These are phyloP conservation scores for Dinocampus coccinellae DNA, from an alignment of 2,888 invertebrate genomes.

Conservation along the genomic window DNA sequence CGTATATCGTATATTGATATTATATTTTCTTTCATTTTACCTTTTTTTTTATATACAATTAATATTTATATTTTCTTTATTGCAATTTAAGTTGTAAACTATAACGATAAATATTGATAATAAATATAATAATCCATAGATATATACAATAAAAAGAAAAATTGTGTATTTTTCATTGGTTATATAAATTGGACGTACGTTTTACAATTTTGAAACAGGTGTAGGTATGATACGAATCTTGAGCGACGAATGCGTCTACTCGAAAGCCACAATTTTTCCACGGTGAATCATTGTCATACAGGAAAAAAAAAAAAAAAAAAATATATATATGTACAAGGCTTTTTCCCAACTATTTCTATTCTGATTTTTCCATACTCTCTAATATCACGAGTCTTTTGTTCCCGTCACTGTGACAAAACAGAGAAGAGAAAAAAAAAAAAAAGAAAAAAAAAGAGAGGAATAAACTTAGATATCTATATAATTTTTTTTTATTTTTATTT, in stretches of 20 bases:
- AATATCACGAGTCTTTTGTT: background rate
- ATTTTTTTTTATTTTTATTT: background rate
- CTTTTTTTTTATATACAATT: background rate
- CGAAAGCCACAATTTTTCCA: background rate
- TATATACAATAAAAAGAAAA: too few relatives aligned
- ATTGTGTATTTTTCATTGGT: background rate
- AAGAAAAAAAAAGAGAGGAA: too few relatives aligned
- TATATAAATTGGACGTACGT: background rate
- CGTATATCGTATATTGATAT: background rate
- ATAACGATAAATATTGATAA: background rate
- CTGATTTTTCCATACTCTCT: background rate
- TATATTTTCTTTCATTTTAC: background rate
- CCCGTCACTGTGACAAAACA: background rate
- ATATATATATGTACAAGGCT: background rate
- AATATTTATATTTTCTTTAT: background rate
- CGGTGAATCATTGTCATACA: background rate
- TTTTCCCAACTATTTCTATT: background rate
- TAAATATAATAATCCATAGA: too few relatives aligned
- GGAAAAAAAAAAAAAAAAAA: too few relatives aligned
- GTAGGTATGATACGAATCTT: too few relatives aligned
- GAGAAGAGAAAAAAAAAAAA: too few relatives aligned
- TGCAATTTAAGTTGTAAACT: background rate
- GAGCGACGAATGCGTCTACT: constrained; percentile 47
- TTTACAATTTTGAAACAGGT: constrained; percentile 44
- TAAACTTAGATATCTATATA: too few relatives aligned